Evolutionary conservation across 2,113 vertebrate genomes (phyloP).

Genomic region (Equus quagga): DNA sequence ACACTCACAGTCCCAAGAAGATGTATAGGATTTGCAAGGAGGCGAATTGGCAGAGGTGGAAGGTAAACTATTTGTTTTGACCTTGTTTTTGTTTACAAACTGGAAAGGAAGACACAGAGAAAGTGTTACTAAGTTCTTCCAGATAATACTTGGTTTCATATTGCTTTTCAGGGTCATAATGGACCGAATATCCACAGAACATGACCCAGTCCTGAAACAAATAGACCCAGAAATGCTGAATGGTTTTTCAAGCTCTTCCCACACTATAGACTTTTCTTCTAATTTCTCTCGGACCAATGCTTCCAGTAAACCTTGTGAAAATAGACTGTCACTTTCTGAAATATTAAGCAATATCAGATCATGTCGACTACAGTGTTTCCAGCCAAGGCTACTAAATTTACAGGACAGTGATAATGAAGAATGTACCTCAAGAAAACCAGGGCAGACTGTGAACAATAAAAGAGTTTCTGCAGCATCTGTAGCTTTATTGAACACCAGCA

Average conservation of each 20-base stretch:
- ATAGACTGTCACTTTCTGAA: conserved; percentile 93
- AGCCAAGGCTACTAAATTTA: conserved; percentile 90
- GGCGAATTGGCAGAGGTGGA: conserved; percentile 94
- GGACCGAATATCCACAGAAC: conserved; percentile 93
- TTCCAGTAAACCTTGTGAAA: conserved; percentile 93
- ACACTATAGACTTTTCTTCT: conserved; percentile 89
- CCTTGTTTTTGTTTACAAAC: background rate
- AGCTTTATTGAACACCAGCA: conserved; percentile 90
- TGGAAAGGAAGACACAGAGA: background rate
- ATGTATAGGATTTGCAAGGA: conserved; percentile 93
- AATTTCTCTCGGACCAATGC: conserved; percentile 91
- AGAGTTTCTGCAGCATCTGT: conserved; percentile 89
- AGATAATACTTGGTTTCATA: conserved; percentile 5
- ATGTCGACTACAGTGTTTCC: conserved; percentile 95
- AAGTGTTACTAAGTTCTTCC: background rate
- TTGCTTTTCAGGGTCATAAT: conserved; percentile 90
- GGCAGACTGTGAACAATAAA: conserved; percentile 89
- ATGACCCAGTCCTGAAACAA: conserved; percentile 91
- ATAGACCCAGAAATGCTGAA: conserved; percentile 92
- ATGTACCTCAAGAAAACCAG: conserved; percentile 91
- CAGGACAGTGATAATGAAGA: conserved; percentile 89
- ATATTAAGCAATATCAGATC: conserved; percentile 95
- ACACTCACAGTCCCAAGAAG: conserved; percentile 92
- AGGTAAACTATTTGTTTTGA: conserved; percentile 85
- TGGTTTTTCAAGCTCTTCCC: conserved; percentile 89